Percentiles rank a stretch among this genome's conserved stretches.
Conservation (phyloP, 2,888 invertebrate species). For the Gonocerus acuteangulatus region DNA sequence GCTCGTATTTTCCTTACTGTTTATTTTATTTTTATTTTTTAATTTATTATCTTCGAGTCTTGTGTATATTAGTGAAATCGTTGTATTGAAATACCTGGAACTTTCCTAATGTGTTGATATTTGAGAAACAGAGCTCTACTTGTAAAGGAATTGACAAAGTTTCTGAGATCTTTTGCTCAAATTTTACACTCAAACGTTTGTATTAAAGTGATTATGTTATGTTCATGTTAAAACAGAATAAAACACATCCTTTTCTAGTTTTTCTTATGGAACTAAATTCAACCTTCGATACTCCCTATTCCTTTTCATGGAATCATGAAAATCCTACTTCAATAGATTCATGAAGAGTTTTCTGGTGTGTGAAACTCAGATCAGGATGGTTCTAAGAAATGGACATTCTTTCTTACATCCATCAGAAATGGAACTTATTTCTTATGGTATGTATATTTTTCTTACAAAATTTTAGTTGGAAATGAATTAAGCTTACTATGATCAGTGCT, state of each 20-base stretch:
- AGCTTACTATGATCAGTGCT: no score
- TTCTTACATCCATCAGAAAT: no score
- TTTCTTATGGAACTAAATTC: no score
- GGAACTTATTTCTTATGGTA: no score
- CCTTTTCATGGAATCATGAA: no score
- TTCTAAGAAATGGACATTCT: no score
- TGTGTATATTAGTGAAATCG: constrained; percentile 14
- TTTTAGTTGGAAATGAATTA: no score
- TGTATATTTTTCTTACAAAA: no score
- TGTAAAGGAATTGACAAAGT: neutral
- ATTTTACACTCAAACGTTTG: neutral
- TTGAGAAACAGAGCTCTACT: constrained; percentile 2
- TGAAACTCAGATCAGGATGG: no score
- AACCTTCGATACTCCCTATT: no score
- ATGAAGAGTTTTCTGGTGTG: no score
- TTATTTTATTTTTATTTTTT: constrained; percentile 8
- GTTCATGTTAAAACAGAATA: neutral
- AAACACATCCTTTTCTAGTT: neutral
- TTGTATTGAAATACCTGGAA: constrained; percentile 2
- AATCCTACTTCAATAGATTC: no score
- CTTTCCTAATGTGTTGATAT: neutral
- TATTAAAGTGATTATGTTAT: neutral
- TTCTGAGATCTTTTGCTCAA: constrained; percentile 3
- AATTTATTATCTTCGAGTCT: constrained; percentile 16
- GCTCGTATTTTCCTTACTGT: constrained; percentile 10